Conservation (phyloP, 2,797 vertebrate genomes). For the Gymnothorax reevesii region DNA sequence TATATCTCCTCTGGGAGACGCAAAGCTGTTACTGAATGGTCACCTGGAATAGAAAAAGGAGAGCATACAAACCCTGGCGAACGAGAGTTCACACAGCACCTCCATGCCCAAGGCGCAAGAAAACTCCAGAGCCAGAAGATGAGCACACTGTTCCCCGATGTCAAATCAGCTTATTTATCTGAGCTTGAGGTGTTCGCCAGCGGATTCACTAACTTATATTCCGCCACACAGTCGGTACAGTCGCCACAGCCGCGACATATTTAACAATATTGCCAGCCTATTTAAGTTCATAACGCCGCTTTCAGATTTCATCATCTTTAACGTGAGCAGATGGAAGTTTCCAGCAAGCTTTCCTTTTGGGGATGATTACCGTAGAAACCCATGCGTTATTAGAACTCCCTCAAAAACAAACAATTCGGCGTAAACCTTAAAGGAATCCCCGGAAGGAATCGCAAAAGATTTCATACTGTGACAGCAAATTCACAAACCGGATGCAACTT, state of each 20-base stretch:
- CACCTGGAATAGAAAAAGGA: neutral
- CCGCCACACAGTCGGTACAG: neutral
- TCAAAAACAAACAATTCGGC: neutral
- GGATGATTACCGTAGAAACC: neutral
- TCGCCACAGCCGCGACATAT: neutral
- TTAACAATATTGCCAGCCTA: neutral
- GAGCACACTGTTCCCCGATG: neutral
- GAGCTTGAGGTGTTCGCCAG: neutral
- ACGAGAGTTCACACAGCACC: too few relatives aligned
- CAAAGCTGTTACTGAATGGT: neutral
- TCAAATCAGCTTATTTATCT: slow-evolving; percentile 6
- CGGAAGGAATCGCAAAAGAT: neutral
- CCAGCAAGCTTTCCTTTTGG: neutral
- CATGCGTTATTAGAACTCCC: neutral
- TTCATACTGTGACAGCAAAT: neutral
- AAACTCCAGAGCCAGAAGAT: neutral
- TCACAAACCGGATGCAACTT: neutral
- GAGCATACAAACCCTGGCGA: neutral
- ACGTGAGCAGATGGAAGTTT: neutral
- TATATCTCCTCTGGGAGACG: neutral
- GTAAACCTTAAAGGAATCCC: neutral
- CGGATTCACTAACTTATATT: neutral
- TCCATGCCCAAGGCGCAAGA: neutral
- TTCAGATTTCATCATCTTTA: slow-evolving; percentile 6
- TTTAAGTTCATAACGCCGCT: neutral